These are phyloP conservation scores for Crocallis elinguaria DNA, from an alignment of 2,888 invertebrate species.

Conservation along the genomic window DNA sequence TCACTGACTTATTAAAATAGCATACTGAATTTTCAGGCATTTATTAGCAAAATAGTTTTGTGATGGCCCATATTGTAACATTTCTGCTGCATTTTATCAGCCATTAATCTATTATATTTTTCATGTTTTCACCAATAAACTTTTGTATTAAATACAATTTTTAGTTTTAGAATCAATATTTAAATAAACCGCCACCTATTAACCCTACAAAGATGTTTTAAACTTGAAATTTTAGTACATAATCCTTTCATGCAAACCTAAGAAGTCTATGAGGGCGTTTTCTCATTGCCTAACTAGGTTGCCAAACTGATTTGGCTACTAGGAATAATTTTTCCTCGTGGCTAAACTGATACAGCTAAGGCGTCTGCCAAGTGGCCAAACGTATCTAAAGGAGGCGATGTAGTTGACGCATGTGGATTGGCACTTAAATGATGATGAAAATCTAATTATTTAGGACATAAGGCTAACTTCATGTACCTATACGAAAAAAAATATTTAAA, in stretches of 20 bases:
- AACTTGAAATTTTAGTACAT: conserved; percentile 27
- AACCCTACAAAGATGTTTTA: conserved; percentile 76
- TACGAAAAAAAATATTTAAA: too few relatives aligned
- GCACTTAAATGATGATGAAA: too few relatives aligned
- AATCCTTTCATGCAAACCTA: conserved; percentile 11
- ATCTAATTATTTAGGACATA: too few relatives aligned
- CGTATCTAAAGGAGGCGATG: too few relatives aligned
- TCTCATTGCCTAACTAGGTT: too few relatives aligned
- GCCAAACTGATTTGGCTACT: too few relatives aligned
- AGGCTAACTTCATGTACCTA: too few relatives aligned
- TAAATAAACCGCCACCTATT: conserved; percentile 82
- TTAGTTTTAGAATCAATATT: conserved; percentile 84
- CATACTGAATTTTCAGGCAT: conserved; percentile 83
- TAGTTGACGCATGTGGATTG: too few relatives aligned
- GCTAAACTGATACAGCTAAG: too few relatives aligned
- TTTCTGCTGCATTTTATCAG: conserved; percentile 85
- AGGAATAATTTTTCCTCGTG: too few relatives aligned
- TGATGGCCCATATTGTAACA: conserved; percentile 84
- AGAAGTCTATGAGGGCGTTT: too few relatives aligned
- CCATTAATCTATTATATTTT: conserved; percentile 85
- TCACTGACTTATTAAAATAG: conserved; percentile 67
- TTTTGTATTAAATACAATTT: conserved; percentile 85
- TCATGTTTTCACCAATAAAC: conserved; percentile 86
- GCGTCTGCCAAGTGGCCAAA: too few relatives aligned
- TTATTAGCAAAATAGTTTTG: conserved; percentile 83